Evolutionary conservation across 1,140 invertebrate species (phyloP).

Genomic region (Pogonomyrmex californicus): DNA sequence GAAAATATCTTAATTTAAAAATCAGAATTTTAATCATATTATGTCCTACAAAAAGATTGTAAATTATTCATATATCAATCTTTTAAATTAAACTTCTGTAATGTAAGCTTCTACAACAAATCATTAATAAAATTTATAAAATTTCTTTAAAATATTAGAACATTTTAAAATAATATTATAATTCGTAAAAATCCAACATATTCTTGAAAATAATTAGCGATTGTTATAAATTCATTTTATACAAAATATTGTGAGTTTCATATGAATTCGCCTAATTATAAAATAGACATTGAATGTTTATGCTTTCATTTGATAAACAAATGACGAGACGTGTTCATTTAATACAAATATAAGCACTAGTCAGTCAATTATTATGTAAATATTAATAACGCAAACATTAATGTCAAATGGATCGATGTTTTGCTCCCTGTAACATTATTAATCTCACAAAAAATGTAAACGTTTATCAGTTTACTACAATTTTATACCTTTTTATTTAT

Average conservation of each 20-base stretch:
- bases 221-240: slow-evolving; percentile 24
- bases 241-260: neutral
- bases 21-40: neutral
- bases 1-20: neutral
- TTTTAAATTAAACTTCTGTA: neutral
- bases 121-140: neutral
- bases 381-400: slow-evolving; percentile 54
- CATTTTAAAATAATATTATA: neutral
- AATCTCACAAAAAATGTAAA: neutral
- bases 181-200: neutral
- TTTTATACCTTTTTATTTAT: neutral
- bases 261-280: slow-evolving; percentile 24
- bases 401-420: slow-evolving; percentile 6
- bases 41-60: neutral
- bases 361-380: slow-evolving; percentile 47
- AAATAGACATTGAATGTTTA: slow-evolving; percentile 10
- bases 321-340: slow-evolving; percentile 25
- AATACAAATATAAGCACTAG: neutral
- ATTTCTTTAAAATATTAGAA: neutral
- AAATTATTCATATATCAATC: neutral
- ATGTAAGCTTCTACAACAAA: neutral
- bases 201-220: neutral
- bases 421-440: neutral
- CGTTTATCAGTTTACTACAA: neutral
- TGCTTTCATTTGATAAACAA: slow-evolving; percentile 33